phyloP scores from a whole-genome alignment of 2,113 vertebrate species.

The Takifugu flavidus region DNA sequence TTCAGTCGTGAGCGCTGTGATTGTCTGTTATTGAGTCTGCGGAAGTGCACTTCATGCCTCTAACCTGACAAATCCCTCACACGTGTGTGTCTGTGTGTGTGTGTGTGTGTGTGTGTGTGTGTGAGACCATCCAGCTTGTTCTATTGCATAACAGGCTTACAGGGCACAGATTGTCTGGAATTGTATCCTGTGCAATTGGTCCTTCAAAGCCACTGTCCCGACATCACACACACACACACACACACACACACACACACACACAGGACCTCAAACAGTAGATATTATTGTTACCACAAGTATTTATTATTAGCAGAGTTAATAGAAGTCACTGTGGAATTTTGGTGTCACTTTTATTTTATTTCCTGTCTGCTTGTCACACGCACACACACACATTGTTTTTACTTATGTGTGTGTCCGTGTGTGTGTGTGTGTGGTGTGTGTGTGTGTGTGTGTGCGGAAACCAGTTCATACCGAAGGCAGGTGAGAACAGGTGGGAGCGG shows the following conservation, averaged over 20 bases:
- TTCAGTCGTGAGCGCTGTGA: background rate
- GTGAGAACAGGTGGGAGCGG: slow-evolving; percentile 63
- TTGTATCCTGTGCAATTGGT: slow-evolving; percentile 53
- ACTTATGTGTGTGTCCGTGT: background rate
- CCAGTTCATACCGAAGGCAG: background rate
- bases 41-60: slow-evolving; percentile 41
- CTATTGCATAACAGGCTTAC: slow-evolving; percentile 66
- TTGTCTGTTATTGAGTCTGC: slow-evolving; percentile 18
- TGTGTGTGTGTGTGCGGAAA: slow-evolving; percentile 1
- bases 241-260: slow-evolving; percentile 3
- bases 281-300: slow-evolving; percentile 28
- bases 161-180: slow-evolving; percentile 59
- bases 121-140: slow-evolving; percentile 44
- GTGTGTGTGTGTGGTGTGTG: background rate
- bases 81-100: slow-evolving; percentile 4
- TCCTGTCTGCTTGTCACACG: slow-evolving; percentile 13
- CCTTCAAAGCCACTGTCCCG: slow-evolving; percentile 46
- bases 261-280: background rate
- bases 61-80: slow-evolving; percentile 55
- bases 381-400: background rate
- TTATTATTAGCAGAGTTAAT: slow-evolving; percentile 49
- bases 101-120: slow-evolving; percentile 6
- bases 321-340: slow-evolving; percentile 15
- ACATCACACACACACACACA: slow-evolving; percentile 16
- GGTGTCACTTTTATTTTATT: slow-evolving; percentile 19